phyloP scores from a whole-genome alignment of 2,888 invertebrate species.

The Cremastinae sp. region DNA sequence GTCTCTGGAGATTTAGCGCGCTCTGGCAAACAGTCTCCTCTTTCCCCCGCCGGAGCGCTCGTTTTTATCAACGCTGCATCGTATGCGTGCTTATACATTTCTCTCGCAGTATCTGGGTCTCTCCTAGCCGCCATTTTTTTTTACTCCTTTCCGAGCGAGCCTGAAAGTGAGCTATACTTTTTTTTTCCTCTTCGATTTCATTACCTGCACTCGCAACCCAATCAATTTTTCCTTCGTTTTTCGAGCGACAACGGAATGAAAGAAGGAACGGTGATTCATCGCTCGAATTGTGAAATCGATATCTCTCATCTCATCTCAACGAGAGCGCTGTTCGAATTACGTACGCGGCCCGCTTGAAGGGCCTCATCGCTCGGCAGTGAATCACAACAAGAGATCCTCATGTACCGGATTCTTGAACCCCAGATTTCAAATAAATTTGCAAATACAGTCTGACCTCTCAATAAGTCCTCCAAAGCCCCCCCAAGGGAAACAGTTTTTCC shows the following conservation, averaged over 20 bases:
- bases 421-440: too few relatives aligned
- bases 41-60: constrained; percentile 4
- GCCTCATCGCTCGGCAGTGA: too few relatives aligned
- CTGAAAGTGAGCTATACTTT: constrained; percentile 8
- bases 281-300: constrained; percentile 32
- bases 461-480: too few relatives aligned
- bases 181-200: neutral
- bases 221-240: neutral
- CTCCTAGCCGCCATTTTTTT: constrained; percentile 10
- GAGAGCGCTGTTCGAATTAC: neutral
- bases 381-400: too few relatives aligned
- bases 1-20: constrained; percentile 47
- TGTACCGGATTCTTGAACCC: too few relatives aligned
- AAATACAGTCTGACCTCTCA: too few relatives aligned
- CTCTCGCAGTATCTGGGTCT: constrained; percentile 26
- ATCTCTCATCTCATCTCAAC: neutral
- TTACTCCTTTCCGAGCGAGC: constrained; percentile 11
- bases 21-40: constrained; percentile 37
- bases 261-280: constrained; percentile 39
- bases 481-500: too few relatives aligned
- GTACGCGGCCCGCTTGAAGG: too few relatives aligned
- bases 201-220: constrained; percentile 4
- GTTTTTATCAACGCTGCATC: constrained; percentile 21
- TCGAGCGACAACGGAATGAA: neutral
- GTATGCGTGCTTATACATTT: constrained; percentile 6